A percentile compares a stretch with the other conserved stretches of the same genome.
phyloP scores from a whole-genome alignment of 2,888 invertebrate species.

The Pollenia griseotomentosa region DNA sequence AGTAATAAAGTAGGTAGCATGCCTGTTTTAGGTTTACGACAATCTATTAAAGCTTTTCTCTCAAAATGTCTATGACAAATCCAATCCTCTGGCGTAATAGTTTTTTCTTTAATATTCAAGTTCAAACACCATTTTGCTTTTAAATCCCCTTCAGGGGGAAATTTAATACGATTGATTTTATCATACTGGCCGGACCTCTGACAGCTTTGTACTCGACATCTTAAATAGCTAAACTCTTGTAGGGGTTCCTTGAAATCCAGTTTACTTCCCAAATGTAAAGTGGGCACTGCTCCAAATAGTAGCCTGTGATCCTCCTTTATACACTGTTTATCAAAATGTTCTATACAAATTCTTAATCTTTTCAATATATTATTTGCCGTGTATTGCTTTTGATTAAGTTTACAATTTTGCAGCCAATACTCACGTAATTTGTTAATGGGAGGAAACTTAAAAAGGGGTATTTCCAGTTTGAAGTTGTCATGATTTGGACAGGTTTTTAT shows the following conservation, averaged over 20 bases:
- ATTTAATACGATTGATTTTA: constrained; percentile 67
- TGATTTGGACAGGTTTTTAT: constrained; percentile 47
- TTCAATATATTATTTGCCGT: neutral
- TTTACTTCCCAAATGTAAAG: constrained; percentile 75
- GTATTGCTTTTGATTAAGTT: constrained; percentile 23
- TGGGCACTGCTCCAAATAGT: constrained; percentile 79
- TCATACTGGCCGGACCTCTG: constrained; percentile 62
- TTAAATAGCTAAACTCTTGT: constrained; percentile 1
- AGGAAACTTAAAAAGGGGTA: constrained; percentile 42
- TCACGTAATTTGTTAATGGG: neutral
- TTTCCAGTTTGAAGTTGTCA: neutral
- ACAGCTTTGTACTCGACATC: constrained; percentile 70
- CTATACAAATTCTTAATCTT: constrained; percentile 73
- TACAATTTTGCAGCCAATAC: constrained; percentile 40
- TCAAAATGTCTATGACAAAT: constrained; percentile 80
- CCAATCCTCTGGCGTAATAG: constrained; percentile 54
- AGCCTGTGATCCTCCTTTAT: constrained; percentile 74
- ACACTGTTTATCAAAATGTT: constrained; percentile 78
- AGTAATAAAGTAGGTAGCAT: constrained; percentile 78
- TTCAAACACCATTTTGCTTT: constrained; percentile 78
- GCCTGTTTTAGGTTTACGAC: constrained; percentile 66
- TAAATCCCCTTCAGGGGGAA: constrained; percentile 64
- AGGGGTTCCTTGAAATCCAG: constrained; percentile 15
- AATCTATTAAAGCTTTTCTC: constrained; percentile 75
- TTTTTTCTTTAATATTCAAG: constrained; percentile 66